Evolutionary conservation across 1,140 invertebrate species (phyloP).

Genomic region (Zaprionus nigranus): DNA sequence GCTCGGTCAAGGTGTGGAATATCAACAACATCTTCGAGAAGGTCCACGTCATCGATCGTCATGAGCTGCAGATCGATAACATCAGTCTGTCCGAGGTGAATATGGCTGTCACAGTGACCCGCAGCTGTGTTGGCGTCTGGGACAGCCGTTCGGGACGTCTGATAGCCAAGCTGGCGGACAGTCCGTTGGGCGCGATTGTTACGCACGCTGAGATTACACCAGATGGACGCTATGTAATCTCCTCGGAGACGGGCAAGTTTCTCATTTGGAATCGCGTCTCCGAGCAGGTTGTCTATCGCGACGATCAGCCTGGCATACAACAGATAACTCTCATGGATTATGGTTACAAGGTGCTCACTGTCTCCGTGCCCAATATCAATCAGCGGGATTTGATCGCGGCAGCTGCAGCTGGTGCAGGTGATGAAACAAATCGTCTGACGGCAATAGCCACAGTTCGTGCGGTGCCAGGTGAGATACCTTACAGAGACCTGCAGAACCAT

Average conservation of each 20-base stretch:
- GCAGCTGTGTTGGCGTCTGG: slow-evolving; percentile 98
- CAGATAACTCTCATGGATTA: slow-evolving; percentile 94
- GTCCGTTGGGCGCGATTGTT: slow-evolving; percentile 96
- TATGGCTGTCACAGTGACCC: slow-evolving; percentile 94
- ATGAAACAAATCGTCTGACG: slow-evolving; percentile 86
- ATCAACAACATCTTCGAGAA: slow-evolving; percentile 99
- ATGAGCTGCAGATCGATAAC: slow-evolving; percentile 97
- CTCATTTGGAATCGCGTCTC: slow-evolving; percentile 96
- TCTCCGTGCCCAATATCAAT: slow-evolving; percentile 88
- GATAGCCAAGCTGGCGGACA: slow-evolving; percentile 94
- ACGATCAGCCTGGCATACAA: slow-evolving; percentile 93
- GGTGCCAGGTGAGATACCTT: slow-evolving; percentile 87
- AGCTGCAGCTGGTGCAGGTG: slow-evolving; percentile 48
- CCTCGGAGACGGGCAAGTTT: slow-evolving; percentile 96
- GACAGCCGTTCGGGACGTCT: slow-evolving; percentile 94
- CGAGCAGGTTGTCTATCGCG: slow-evolving; percentile 92
- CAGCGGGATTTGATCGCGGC: slow-evolving; percentile 84
- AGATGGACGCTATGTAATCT: slow-evolving; percentile 93
- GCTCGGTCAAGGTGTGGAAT: slow-evolving; percentile 99
- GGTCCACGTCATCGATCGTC: slow-evolving; percentile 97
- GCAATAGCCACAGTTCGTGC: slow-evolving; percentile 88
- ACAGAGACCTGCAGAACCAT: no score
- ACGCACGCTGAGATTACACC: slow-evolving; percentile 95
- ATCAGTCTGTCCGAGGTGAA: slow-evolving; percentile 92
- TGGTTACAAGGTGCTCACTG: slow-evolving; percentile 92